Conservation (phyloP, 2,797 vertebrate species). For the Xiphophorus birchmanni region DNA sequence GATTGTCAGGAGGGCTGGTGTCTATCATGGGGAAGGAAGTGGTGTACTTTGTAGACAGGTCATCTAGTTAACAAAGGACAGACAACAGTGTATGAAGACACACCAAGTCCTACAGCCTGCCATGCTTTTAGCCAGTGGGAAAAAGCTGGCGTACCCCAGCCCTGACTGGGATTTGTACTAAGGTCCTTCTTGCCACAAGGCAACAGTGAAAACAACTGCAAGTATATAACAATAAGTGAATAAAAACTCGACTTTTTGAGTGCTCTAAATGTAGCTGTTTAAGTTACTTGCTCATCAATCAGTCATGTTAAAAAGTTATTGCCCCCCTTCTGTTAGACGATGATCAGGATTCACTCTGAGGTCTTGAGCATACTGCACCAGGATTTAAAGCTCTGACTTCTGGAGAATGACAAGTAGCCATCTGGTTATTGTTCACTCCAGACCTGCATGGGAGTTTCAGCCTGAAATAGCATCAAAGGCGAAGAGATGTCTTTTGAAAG, state of each 20-base stretch:
- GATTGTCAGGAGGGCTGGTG: neutral
- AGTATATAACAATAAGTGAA: neutral
- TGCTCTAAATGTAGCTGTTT: neutral
- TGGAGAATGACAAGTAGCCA: constrained; percentile 71
- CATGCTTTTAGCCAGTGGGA: neutral
- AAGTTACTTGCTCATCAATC: neutral
- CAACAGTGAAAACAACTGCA: neutral
- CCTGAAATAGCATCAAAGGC: constrained; percentile 76
- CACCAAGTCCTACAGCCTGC: neutral
- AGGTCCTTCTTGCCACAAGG: neutral
- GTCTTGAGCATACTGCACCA: constrained; percentile 31
- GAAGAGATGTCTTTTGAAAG: constrained; percentile 64
- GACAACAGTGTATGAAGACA: neutral
- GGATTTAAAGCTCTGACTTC: constrained; percentile 42
- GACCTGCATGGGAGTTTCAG: constrained; percentile 55
- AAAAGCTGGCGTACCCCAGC: neutral
- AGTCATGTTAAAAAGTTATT: constrained; percentile 5
- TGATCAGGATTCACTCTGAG: constrained; percentile 44
- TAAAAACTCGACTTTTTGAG: neutral
- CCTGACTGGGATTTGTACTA: neutral
- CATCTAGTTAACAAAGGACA: neutral
- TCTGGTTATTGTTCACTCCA: constrained; percentile 67
- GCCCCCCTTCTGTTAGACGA: constrained; percentile 23
- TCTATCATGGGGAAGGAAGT: neutral
- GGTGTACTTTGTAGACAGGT: neutral